Evolutionary conservation across 2,113 vertebrate genomes (phyloP).

Genomic region (Sylvia atricapilla): DNA sequence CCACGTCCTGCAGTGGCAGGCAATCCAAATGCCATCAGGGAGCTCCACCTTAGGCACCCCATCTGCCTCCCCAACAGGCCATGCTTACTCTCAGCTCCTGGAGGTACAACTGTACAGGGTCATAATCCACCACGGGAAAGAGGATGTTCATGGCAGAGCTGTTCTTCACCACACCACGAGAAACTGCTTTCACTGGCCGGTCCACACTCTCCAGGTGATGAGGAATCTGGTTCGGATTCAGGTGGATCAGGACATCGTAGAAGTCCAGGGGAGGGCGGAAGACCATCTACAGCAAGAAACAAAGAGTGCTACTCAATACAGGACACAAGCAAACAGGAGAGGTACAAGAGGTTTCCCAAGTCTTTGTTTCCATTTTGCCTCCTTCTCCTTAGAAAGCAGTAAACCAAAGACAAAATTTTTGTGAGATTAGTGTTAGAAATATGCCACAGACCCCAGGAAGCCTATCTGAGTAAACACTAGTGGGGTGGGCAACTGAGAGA

Average conservation of each 20-base stretch:
- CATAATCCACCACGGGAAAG: constrained; percentile 88
- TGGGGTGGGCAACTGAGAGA: background rate
- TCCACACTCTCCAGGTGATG: constrained; percentile 84
- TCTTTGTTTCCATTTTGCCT: background rate
- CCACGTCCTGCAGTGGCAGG: background rate
- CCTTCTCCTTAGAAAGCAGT: background rate
- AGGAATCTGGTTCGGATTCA: constrained; percentile 85
- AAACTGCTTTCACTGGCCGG: constrained; percentile 68
- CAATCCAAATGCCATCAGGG: background rate
- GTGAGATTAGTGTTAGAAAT: background rate
- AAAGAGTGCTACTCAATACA: background rate
- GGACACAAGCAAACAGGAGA: background rate
- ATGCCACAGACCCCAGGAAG: background rate
- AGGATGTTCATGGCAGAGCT: constrained; percentile 12
- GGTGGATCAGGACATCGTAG: constrained; percentile 89
- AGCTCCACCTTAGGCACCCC: background rate
- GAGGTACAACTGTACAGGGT: constrained; percentile 87
- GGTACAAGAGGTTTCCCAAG: background rate
- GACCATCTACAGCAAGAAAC: constrained; percentile 72
- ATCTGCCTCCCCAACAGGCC: too few species aligned
- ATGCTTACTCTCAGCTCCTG: constrained; percentile 84
- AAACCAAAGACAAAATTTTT: background rate
- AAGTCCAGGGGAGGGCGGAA: constrained; percentile 91
- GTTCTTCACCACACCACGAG: constrained; percentile 71
- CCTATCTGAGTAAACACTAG: background rate